Percentiles rank a stretch among this genome's conserved stretches.
Evolutionary conservation across 1,140 invertebrate genomes (phyloP).

Genomic region (honey bee (Apis mellifera)): DNA sequence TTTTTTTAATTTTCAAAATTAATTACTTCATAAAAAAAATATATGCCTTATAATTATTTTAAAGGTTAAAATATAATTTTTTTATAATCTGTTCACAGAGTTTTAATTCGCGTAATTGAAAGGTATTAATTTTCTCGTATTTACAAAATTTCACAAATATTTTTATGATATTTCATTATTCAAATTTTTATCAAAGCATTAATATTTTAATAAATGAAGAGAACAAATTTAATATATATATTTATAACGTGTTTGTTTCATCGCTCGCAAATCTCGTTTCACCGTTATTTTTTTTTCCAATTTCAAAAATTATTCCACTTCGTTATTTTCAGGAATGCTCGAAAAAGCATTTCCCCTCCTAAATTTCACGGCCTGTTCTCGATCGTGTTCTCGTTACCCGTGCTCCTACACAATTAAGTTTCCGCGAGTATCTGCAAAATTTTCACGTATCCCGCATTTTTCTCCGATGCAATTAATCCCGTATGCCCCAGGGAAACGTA

Average conservation of each 20-base stretch:
- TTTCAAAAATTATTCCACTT: background rate
- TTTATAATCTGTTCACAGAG: too few species aligned
- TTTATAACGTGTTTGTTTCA: background rate
- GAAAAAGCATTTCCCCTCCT: background rate
- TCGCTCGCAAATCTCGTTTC: background rate
- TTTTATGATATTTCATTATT: too few species aligned
- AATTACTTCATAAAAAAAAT: too few species aligned
- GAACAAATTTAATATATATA: too few species aligned
- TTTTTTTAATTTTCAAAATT: too few species aligned
- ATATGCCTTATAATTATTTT: too few species aligned
- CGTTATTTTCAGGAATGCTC: background rate
- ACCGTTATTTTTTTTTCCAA: background rate
- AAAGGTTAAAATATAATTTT: too few species aligned
- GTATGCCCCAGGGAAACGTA: background rate
- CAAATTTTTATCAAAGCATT: too few species aligned
- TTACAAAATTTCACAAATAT: too few species aligned
- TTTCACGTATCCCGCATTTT: slow-evolving; percentile 1
- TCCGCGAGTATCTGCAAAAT: background rate
- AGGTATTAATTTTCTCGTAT: too few species aligned
- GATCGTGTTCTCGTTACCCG: background rate
- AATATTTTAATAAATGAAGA: too few species aligned
- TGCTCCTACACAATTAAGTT: background rate
- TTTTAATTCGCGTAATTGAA: too few species aligned
- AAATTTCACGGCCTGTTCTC: background rate
- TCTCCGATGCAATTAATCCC: background rate